Conservation (phyloP, 2,888 invertebrate species). For the Lasioglossum malachurum region DNA sequence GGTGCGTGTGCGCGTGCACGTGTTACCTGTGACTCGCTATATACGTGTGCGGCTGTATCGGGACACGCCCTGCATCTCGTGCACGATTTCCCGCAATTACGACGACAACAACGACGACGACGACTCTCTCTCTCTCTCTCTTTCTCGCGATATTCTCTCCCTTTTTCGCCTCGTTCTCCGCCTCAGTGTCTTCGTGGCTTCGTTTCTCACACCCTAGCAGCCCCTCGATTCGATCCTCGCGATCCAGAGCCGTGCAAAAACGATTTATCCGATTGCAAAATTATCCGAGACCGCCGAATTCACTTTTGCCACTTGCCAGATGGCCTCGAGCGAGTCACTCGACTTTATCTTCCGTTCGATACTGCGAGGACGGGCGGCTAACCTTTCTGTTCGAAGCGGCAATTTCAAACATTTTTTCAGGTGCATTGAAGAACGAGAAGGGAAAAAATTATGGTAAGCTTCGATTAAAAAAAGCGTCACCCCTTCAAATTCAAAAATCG, state of each 20-base stretch:
- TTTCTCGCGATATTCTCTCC: background rate
- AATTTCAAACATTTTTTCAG: background rate
- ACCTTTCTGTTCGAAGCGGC: background rate
- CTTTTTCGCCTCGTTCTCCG: conserved; percentile 14
- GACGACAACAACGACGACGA: conserved; percentile 53
- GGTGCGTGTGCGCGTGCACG: conserved; percentile 23
- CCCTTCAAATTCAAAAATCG: too few species aligned
- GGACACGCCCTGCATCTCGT: conserved; percentile 38
- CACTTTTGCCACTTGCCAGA: background rate
- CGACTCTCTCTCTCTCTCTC: conserved; percentile 12
- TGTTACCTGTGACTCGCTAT: conserved; percentile 3
- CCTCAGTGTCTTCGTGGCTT: conserved; percentile 24
- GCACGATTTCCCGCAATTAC: conserved; percentile 52
- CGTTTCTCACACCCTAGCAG: background rate
- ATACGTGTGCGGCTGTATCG: conserved; percentile 14
- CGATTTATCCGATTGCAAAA: background rate
- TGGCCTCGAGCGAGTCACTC: background rate
- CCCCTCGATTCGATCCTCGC: background rate
- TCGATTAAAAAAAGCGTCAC: too few species aligned
- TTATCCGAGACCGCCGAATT: background rate
- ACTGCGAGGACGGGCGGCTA: background rate
- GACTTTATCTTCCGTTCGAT: background rate
- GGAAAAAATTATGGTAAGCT: too few species aligned
- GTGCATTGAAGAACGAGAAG: too few species aligned
- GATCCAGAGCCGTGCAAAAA: background rate